Evolutionary conservation across 2,113 vertebrate genomes (phyloP), one percentile per base, ranked within the genome.

Genomic region (Dipodomys stephensi): DNA sequence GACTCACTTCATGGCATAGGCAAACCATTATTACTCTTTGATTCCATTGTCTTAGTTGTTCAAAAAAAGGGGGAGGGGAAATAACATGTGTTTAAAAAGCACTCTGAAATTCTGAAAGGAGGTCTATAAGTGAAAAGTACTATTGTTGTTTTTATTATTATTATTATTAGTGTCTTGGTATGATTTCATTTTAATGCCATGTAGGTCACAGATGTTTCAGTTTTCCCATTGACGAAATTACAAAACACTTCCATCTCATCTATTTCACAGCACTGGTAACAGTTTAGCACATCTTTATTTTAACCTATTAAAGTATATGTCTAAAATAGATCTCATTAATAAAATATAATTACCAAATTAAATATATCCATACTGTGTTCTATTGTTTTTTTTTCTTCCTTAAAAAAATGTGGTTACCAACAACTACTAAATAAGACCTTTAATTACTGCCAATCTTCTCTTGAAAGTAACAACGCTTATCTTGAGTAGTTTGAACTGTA

Each of bases 371-470:
- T 90, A 25, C 2, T 91, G 74, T 68, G 95, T 97, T 95, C 93
- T 77, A 68, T 95, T 86, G 92, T 67, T 93, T 96, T 87, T 87
- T 87, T 30, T 11, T 49, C 19, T 53, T 94, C 83, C 60, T 95
- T 91, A 86, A 96, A 96, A 96, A 95, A 95, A 76, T 92, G 80
- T 95, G 65, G 84, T 97, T 97, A 94, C 92, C 92, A 95, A 93
- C 91, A 94, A 92, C 94, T 83, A 87, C 90, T 95, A 97, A 88
- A 76, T 94, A 28, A 97, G 97, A 96, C 93, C 44, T 96, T 95
- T 96, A 96, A 96, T 96, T 81, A 95, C 77, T 93, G 97, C 87
- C 96, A 97, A 76, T 96, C 94, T 97, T 96, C 91, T 94, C 82
- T 78, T 82, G 90, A 95, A 96, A 84, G 93, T 81, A 88, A 86